Percentiles rank a stretch among this genome's conserved stretches.
Conservation (phyloP, 92 coral and sea anemone species). For the Umimayanthus chanpuru region DNA sequence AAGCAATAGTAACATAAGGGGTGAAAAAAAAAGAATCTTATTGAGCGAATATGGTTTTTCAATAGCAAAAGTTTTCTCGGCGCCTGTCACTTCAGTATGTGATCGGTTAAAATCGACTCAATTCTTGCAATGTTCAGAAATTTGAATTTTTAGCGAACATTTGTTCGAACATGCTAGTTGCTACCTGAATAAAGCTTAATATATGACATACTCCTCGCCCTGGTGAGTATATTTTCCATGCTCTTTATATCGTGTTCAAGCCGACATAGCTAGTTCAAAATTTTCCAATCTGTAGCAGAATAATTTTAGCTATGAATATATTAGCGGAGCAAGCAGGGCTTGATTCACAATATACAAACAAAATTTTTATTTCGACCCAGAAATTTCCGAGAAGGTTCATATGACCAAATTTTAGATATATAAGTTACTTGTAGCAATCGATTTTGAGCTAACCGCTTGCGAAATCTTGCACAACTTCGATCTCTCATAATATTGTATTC, state of each 20-base stretch:
- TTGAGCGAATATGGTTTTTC: not conserved
- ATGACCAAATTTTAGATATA: too few species aligned
- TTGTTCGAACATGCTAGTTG: not conserved
- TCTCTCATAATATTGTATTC: not conserved
- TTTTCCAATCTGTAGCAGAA: not conserved
- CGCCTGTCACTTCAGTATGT: not conserved
- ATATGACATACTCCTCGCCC: not conserved
- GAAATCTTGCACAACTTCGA: not conserved
- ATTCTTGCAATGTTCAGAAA: not conserved
- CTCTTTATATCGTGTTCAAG: not conserved
- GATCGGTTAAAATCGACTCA: not conserved
- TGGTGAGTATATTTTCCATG: not conserved
- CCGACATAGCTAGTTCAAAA: not conserved
- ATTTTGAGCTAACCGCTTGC: not conserved
- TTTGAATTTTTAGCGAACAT: not conserved
- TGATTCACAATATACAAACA: not conserved
- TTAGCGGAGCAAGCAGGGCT: not conserved
- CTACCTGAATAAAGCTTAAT: not conserved
- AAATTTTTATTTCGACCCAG: not conserved
- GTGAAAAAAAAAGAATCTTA: not conserved
- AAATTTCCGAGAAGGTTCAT: too few species aligned
- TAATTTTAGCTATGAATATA: constrained; percentile 24
- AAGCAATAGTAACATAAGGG: not conserved
- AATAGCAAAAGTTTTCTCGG: not conserved
- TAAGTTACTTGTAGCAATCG: not conserved